phyloP scores from a whole-genome alignment of 2,888 invertebrate species.

The Ceraclea dissimilis region DNA sequence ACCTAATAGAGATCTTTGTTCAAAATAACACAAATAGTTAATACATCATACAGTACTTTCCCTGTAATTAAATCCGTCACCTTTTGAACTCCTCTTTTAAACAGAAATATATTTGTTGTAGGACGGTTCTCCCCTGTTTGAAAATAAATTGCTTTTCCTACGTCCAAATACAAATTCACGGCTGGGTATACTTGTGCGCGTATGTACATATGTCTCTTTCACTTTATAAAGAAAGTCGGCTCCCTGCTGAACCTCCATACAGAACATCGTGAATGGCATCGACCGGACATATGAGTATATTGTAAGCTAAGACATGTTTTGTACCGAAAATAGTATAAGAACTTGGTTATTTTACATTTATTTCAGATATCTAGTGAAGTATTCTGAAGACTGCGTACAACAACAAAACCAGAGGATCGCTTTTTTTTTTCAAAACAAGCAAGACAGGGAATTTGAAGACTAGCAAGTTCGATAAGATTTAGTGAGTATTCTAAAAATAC shows the following conservation, averaged over 20 bases:
- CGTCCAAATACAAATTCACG: slow-evolving; percentile 3
- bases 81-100: background rate
- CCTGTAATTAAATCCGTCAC: no score
- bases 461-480: no score
- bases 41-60: no score
- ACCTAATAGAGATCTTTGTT: no score
- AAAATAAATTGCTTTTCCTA: background rate
- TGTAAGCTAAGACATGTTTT: background rate
- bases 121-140: background rate
- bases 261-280: slow-evolving; percentile 11
- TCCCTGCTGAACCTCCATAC: slow-evolving; percentile 2
- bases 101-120: background rate
- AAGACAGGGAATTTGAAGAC: no score
- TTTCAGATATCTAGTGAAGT: no score
- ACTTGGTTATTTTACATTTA: no score
- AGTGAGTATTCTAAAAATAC: no score
- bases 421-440: no score
- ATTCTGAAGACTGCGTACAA: no score
- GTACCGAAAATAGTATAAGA: background rate
- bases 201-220: slow-evolving; percentile 5
- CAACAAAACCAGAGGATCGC: no score
- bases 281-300: slow-evolving; percentile 8
- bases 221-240: slow-evolving; percentile 3
- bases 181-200: background rate
- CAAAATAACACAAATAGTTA: no score